Conservation (phyloP, 1,140 invertebrate species). For the Centruroides vittatus region DNA sequence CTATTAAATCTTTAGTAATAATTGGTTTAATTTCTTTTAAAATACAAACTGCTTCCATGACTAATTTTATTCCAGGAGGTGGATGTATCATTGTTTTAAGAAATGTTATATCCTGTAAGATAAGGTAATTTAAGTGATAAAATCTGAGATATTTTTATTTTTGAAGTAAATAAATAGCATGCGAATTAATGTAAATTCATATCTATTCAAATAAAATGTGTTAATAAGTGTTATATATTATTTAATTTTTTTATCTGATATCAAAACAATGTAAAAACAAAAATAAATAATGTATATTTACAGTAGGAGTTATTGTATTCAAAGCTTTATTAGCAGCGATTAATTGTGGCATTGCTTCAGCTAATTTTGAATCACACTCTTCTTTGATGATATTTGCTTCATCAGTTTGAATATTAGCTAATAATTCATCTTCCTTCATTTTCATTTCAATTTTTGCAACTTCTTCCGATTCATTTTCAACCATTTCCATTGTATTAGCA, state of each 20-base stretch:
- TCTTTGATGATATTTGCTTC: constrained; percentile 94
- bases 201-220: too few relatives aligned
- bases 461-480: constrained; percentile 91
- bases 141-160: too few relatives aligned
- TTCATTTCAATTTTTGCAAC: constrained; percentile 87
- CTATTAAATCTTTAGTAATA: constrained; percentile 59
- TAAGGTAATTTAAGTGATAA: too few relatives aligned
- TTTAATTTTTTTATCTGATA: too few relatives aligned
- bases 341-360: constrained; percentile 87
- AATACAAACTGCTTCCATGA: constrained; percentile 88
- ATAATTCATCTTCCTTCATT: constrained; percentile 83
- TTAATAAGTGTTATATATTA: too few relatives aligned
- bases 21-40: constrained; percentile 79
- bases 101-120: constrained; percentile 63
- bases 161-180: too few relatives aligned
- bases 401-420: constrained; percentile 92
- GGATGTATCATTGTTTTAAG: constrained; percentile 96
- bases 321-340: constrained; percentile 77
- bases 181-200: too few relatives aligned
- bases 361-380: constrained; percentile 92
- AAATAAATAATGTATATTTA: too few relatives aligned
- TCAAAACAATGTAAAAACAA: too few relatives aligned
- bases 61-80: constrained; percentile 78
- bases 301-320: constrained; percentile 70
- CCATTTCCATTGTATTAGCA: constrained; percentile 86